phyloP scores from a whole-genome alignment of 1,140 invertebrate species.

The Nephila pilipes region DNA sequence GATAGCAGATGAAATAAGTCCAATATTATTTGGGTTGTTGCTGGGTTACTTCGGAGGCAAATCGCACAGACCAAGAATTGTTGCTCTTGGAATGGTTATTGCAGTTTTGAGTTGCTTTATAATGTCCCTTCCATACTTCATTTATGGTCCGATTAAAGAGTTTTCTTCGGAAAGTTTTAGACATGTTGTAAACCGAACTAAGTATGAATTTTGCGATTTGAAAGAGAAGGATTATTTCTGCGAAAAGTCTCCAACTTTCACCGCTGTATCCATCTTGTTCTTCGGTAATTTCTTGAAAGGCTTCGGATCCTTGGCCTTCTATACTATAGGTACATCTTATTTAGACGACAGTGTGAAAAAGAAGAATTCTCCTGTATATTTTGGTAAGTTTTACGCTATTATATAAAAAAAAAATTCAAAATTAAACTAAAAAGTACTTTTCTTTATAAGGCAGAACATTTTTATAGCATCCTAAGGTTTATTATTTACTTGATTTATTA shows the following conservation, averaged over 20 bases:
- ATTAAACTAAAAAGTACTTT: no score
- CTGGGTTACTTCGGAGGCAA: conserved; percentile 86
- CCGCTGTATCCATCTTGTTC: conserved; percentile 74
- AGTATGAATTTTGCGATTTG: conserved; percentile 65
- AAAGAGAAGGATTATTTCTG: conserved; percentile 59
- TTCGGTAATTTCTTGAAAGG: conserved; percentile 77
- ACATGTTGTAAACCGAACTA: conserved; percentile 24
- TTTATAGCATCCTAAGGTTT: no score
- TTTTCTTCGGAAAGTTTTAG: background rate
- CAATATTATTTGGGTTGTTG: conserved; percentile 78
- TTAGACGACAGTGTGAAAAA: conserved; percentile 96
- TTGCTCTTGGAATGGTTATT: conserved; percentile 87
- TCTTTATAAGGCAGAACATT: no score
- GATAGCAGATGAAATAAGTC: conserved; percentile 79
- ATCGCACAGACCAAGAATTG: conserved; percentile 87
- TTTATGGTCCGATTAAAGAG: conserved; percentile 84
- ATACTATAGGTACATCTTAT: conserved; percentile 94
- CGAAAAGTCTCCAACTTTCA: conserved; percentile 57
- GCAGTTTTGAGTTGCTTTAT: conserved; percentile 87
- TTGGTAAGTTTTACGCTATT: conserved; percentile 85
- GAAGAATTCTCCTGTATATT: conserved; percentile 94
- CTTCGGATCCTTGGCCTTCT: conserved; percentile 90
- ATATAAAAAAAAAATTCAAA: no score
- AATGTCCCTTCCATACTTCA: conserved; percentile 85
- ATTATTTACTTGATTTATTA: no score